phyloP scores from a whole-genome alignment of 2,113 vertebrate genomes.

The Melanotaenia duboulayi region DNA sequence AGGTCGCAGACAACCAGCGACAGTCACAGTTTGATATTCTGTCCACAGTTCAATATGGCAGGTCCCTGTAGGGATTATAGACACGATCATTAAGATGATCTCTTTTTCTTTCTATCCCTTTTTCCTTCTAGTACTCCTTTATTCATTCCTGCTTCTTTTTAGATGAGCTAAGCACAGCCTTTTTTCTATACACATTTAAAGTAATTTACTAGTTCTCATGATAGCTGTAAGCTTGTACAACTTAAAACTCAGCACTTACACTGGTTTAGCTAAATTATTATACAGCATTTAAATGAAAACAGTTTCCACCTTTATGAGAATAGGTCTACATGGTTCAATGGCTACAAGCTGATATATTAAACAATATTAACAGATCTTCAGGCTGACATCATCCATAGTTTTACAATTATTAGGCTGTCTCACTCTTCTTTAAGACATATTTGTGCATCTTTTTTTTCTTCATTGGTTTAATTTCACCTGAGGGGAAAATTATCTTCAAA shows the following conservation, averaged over 20 bases:
- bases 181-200: not conserved
- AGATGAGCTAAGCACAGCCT: not conserved
- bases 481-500: not conserved
- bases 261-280: no score
- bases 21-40: constrained; percentile 33
- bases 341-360: no score
- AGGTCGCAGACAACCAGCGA: constrained; percentile 21
- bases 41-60: constrained; percentile 18
- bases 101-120: not conserved
- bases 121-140: not conserved
- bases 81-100: not conserved
- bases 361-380: no score
- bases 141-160: not conserved
- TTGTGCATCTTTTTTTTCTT: not conserved
- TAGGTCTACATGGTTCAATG: no score
- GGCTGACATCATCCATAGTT: no score
- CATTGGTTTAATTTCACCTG: not conserved
- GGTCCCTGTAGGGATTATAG: constrained; percentile 10
- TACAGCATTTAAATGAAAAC: no score
- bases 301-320: no score
- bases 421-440: not conserved
- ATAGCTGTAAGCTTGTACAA: no score
- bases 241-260: no score
- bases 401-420: not conserved
- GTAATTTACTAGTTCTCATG: not conserved